Conservation (phyloP, 2,888 invertebrate species). For the Noctua janthe region DNA sequence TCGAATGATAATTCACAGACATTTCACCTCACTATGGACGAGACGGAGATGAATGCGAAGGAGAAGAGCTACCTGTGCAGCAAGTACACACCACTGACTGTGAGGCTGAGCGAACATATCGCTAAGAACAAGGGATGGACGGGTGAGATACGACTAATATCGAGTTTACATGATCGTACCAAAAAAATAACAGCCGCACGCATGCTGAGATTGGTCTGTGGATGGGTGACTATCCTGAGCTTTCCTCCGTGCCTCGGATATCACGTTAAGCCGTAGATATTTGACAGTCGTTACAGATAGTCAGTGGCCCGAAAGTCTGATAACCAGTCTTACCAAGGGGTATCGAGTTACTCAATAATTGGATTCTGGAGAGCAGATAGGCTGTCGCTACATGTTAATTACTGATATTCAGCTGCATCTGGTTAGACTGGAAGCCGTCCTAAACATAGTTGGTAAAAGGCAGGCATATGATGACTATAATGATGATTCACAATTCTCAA, state of each 20-base stretch:
- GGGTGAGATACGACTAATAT: constrained; percentile 75
- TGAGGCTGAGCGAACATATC: constrained; percentile 95
- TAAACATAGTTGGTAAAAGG: neutral
- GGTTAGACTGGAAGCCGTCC: neutral
- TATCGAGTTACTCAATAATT: neutral
- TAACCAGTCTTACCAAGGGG: neutral
- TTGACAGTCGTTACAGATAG: neutral
- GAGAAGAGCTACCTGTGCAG: constrained; percentile 98
- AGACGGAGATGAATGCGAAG: constrained; percentile 95
- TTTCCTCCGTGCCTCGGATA: neutral
- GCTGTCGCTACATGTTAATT: neutral
- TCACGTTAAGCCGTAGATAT: neutral
- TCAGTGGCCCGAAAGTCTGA: neutral
- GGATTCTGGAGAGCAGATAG: neutral
- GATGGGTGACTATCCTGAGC: neutral
- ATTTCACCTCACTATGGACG: constrained; percentile 96
- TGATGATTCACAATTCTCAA: too few species aligned
- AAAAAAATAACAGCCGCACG: neutral
- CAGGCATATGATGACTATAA: neutral
- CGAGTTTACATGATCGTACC: neutral
- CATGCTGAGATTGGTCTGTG: too few species aligned
- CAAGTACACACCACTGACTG: constrained; percentile 98
- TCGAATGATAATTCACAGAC: constrained; percentile 85
- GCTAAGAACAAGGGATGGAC: constrained; percentile 94
- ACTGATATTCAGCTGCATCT: neutral